These are phyloP conservation scores for Oikopleura albicans DNA, from an alignment of 23 tunicate species.

Conservation along the genomic window DNA sequence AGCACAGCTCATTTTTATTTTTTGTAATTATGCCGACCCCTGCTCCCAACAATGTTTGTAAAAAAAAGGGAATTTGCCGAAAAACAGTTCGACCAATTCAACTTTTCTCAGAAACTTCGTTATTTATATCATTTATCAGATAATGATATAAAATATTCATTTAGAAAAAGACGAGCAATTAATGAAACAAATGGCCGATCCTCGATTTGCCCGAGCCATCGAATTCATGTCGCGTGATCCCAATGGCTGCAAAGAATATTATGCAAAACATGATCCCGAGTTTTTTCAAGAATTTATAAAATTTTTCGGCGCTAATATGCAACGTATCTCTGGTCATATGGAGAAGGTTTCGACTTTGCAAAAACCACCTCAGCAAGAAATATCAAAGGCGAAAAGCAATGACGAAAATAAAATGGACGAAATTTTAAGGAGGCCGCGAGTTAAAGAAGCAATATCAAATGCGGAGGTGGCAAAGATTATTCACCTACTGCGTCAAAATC, in stretches of 20 bases:
- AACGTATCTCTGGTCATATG: not conserved
- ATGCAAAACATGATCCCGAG: not conserved
- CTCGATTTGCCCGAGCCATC: not conserved
- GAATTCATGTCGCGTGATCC: not conserved
- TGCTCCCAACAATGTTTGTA: too few species aligned
- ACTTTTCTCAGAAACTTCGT: too few species aligned
- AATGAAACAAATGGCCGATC: slow-evolving; percentile 13
- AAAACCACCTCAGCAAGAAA: not conserved
- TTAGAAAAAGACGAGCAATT: not conserved
- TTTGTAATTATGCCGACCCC: too few species aligned
- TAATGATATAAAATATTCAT: too few species aligned
- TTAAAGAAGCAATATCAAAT: not conserved
- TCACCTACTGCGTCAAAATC: not conserved
- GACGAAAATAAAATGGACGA: slow-evolving; percentile 12
- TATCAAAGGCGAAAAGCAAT: slow-evolving; percentile 6
- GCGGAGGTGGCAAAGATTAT: not conserved
- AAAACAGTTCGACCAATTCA: too few species aligned
- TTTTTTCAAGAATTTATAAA: not conserved
- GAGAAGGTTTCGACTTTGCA: not conserved
- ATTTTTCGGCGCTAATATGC: slow-evolving; percentile 7
- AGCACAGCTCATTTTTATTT: too few species aligned
- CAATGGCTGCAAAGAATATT: not conserved
- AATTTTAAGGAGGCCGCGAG: not conserved
- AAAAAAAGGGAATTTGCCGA: too few species aligned
- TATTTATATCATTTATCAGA: too few species aligned